These are phyloP conservation scores for Eueremaeus valkanovi DNA, from an alignment of 2,888 invertebrate species.

Conservation along the genomic window DNA sequence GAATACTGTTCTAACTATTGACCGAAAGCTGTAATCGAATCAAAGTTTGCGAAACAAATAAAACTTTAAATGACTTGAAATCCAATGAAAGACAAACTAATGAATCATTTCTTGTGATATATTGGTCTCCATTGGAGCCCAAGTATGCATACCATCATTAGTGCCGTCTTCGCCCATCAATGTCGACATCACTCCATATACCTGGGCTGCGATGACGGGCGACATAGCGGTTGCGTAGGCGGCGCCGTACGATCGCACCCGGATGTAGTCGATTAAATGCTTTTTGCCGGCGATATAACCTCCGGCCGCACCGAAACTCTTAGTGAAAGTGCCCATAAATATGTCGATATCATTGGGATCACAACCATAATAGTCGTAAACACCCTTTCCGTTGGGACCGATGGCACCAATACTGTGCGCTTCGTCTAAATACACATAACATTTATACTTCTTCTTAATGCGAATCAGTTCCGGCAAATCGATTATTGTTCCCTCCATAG, in stretches of 20 bases:
- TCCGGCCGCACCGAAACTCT: conserved; percentile 58
- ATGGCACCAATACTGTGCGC: conserved; percentile 58
- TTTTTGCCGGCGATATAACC: conserved; percentile 57
- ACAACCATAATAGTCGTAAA: conserved; percentile 57
- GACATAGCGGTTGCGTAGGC: conserved; percentile 83
- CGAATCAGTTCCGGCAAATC: conserved; percentile 55
- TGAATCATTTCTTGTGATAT: conserved; percentile 8
- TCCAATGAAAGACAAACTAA: neutral
- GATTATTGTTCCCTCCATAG: conserved; percentile 58
- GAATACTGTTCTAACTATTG: too few relatives aligned
- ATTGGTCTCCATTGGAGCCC: neutral
- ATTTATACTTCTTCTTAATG: conserved; percentile 58
- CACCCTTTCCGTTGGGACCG: conserved; percentile 56
- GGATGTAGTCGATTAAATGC: conserved; percentile 71
- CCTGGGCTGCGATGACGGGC: conserved; percentile 83
- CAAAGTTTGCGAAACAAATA: neutral
- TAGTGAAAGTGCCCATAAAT: conserved; percentile 59
- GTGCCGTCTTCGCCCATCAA: conserved; percentile 79
- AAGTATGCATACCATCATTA: conserved; percentile 57
- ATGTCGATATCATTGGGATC: conserved; percentile 56
- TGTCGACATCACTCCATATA: conserved; percentile 77
- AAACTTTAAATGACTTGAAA: neutral
- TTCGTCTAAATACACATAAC: conserved; percentile 58
- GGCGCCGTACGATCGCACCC: conserved; percentile 74
- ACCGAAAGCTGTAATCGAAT: too few relatives aligned